A percentile compares a stretch with the other conserved stretches of the same genome.
phyloP scores from a whole-genome alignment of 2,113 vertebrate species.

The Gavia stellata region DNA sequence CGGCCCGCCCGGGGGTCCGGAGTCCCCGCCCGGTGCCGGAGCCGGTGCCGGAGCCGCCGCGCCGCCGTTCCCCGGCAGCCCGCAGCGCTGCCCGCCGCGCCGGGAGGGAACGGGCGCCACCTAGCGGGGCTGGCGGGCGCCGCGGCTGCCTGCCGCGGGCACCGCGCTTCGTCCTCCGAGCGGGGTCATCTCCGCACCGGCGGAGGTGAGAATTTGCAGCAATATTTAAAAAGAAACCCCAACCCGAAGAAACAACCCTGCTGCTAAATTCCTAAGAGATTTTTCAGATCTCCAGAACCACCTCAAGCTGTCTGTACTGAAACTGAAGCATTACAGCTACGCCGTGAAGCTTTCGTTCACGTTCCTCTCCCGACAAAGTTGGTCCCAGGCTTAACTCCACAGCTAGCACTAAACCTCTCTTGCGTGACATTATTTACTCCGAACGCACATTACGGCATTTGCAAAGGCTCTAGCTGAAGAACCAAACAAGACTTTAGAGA shows the following conservation, averaged over 20 bases:
- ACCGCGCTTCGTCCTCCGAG: too few relatives aligned
- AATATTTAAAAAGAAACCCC: rapidly evolving
- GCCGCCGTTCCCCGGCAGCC: too few relatives aligned
- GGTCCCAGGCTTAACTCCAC: not conserved
- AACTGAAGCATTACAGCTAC: not conserved
- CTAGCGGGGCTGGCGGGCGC: slow-evolving; percentile 59
- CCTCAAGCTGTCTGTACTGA: not conserved
- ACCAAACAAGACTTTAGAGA: not conserved
- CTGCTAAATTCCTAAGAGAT: not conserved
- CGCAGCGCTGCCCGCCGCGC: not conserved
- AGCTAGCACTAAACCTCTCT: not conserved
- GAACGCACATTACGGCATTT: not conserved
- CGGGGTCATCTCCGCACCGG: rapidly evolving
- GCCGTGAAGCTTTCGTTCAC: not conserved
- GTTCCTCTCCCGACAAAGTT: not conserved
- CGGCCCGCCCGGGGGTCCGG: not conserved
- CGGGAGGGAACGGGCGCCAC: slow-evolving; percentile 50
- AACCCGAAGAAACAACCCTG: too few relatives aligned
- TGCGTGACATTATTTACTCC: not conserved
- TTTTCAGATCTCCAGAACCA: not conserved
- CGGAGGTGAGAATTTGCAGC: rapidly evolving
- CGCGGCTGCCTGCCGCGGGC: not conserved
- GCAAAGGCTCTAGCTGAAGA: not conserved
- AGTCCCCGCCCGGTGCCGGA: not conserved
- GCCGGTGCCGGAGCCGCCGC: not conserved